Evolutionary conservation across 1,140 invertebrate genomes (phyloP).

Genomic region (Ceratosolen solmsi): DNA sequence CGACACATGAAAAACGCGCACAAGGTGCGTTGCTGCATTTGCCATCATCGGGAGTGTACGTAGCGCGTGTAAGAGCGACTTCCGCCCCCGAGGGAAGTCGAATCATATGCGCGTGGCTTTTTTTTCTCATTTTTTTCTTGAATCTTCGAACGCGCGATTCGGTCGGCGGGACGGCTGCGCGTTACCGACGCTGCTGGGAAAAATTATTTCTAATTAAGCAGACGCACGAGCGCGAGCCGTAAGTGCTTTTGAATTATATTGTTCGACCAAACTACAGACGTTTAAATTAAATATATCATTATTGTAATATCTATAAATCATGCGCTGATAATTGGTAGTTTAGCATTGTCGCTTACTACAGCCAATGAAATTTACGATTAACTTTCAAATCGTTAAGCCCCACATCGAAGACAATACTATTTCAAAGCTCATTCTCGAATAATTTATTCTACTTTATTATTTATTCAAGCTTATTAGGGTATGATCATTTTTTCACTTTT

Average conservation of each 20-base stretch:
- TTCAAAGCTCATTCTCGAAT: background rate
- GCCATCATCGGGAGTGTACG: background rate
- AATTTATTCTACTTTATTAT: background rate
- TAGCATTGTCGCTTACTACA: background rate
- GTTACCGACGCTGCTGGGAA: background rate
- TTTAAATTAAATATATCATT: background rate
- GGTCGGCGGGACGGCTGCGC: no score
- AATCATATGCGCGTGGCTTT: background rate
- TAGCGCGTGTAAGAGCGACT: background rate
- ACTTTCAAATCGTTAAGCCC: background rate
- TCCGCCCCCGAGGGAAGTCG: no score
- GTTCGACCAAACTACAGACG: background rate
- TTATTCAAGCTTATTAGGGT: background rate
- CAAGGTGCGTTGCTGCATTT: background rate
- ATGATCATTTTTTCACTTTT: background rate
- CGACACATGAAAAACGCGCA: background rate
- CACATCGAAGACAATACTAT: background rate
- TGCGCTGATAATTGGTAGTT: background rate
- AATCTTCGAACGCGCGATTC: background rate
- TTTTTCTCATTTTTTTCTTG: background rate
- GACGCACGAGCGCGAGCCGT: background rate
- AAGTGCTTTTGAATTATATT: background rate
- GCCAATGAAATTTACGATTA: background rate
- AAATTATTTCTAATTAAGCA: background rate
- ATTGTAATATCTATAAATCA: background rate